Base-by-base conservation (phyloP, 2,113 vertebrate genomes). In the Leptobrachium leishanense region DNA sequence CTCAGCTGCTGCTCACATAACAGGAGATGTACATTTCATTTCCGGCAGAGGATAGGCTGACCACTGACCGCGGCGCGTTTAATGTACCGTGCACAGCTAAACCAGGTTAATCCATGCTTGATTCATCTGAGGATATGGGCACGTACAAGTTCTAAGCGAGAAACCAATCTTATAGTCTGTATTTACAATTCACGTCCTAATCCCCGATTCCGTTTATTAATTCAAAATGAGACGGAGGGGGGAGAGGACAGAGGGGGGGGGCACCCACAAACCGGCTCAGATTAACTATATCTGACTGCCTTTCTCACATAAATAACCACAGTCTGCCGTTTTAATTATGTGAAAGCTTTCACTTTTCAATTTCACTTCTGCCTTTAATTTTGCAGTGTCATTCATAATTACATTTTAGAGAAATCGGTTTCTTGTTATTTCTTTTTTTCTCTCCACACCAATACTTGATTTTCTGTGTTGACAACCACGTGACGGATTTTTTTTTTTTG, bases 21-120 rank as follows among this genome's bases (percentile, higher is more conserved):
- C 77, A 81, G 70, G 75, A 70, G 50, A 43, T 40, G 55, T 55
- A 76, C 75, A 67, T 70, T 72, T 68, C 44, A 42, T 76, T 76
- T 66, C 41, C 72, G 43, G 20, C 20, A 68, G 6, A 20, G 6
- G 53, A 40, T 69, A 67, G 66, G 64, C 55, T 62, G 57, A 63
- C 79, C 62, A 75, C 50, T 43, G 31, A 81, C 42, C 53, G 62
- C 57, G 46, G 42, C 64, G 41, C 9, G 62, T 12, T 50, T 73
- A 72, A 69, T 74, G 70, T 50, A 62, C 64, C 63, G 5, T 62
- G 57, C 7, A 8, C 39, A 41, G 40, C 12, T 79, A 84, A 85
- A 82, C 70, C 81, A 84, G 70, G 62, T 84, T 84, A 85, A 85
- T 82, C 81, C 70, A 66, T 59, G 42, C 64, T 81, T 82, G 66